Base-by-base conservation (phyloP, 2,888 invertebrate genomes). In the Acrobasis repandana region DNA sequence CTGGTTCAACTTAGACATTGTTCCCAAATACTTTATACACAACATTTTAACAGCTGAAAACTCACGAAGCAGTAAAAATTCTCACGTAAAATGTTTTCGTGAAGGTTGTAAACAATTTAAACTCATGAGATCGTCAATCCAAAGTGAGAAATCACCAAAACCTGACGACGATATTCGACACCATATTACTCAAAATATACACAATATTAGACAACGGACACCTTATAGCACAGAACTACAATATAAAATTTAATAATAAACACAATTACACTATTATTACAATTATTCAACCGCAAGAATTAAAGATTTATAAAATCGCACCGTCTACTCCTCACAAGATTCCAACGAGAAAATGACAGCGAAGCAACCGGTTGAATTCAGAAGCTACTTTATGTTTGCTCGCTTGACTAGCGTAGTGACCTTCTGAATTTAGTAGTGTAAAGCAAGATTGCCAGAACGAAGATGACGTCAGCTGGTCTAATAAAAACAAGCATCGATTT, bases 391-490 rank as follows among this genome's bases (percentile, higher is more conserved):
- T 47, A 28, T 54, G 48, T 61, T 52, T 3, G 36, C 57, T 28
- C 63, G 51, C 60, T 56, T 28, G 20, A 34, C 10, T 28, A 14
- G 58, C 51, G 56, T 56, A 16, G 52, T 63, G 66, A 69, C 67
- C 73, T 73, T 73, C 71, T 68, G 11, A 72, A 79, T 65, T 70
- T 70, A 58, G 80, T 66, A 69, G 86, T 46, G 10, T 85, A 76
- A 68, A 71, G 73, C 56, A 57, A 76, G 71, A 83, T 79, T 86
- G 86, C 88, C 88, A 88, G 83, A 77, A 72, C 66, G 75, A 68
- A 71, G 71, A 83, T 89, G 89, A 89, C 88, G 89, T 88, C 80
- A 88, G 68, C 76, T 63, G 63, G 64, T 61, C 51, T 20, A 59
- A 62, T 54, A 58, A 56, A 57, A 58, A 56, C 58, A 62, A 56